Evolutionary conservation across 2,888 invertebrate species (phyloP).

Genomic region (Ethmia dodecea): DNA sequence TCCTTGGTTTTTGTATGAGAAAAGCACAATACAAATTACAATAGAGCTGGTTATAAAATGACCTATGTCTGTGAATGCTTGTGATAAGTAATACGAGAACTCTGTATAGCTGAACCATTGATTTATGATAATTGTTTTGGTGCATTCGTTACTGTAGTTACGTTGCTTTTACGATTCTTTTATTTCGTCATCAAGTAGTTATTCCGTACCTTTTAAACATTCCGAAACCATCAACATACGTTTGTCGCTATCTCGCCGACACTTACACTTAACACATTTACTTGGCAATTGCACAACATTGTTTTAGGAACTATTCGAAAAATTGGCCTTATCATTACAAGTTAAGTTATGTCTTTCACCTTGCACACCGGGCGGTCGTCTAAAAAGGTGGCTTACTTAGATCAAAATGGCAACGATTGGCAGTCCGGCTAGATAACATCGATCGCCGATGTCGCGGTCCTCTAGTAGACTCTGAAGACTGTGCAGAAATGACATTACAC

Average conservation of each 20-base stretch:
- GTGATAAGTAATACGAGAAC: no score
- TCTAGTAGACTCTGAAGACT: slow-evolving; percentile 3
- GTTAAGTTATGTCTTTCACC: slow-evolving; percentile 38
- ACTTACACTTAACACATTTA: slow-evolving; percentile 44
- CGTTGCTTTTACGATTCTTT: no score
- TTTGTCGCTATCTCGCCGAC: slow-evolving; percentile 43
- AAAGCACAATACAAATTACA: no score
- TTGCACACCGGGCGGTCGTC: slow-evolving; percentile 23
- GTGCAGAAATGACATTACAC: slow-evolving; percentile 17
- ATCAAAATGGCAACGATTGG: slow-evolving; percentile 41
- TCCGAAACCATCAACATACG: slow-evolving; percentile 22
- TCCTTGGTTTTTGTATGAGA: no score
- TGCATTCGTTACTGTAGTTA: no score
- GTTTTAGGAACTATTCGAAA: slow-evolving; percentile 44
- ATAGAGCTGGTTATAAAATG: no score
- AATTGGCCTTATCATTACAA: slow-evolving; percentile 40
- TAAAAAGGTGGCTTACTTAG: slow-evolving; percentile 49
- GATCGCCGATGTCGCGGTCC: slow-evolving; percentile 20
- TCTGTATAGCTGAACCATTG: no score
- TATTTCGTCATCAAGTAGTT: no score
- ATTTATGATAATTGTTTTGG: no score
- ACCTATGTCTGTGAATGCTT: no score
- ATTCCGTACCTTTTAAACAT: no score
- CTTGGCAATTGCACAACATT: slow-evolving; percentile 55
- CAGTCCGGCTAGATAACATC: slow-evolving; percentile 41